Percentiles rank a stretch among this genome's conserved stretches.
phyloP scores from a whole-genome alignment of 2,113 vertebrate species.

The Ageneiosus marmoratus region DNA sequence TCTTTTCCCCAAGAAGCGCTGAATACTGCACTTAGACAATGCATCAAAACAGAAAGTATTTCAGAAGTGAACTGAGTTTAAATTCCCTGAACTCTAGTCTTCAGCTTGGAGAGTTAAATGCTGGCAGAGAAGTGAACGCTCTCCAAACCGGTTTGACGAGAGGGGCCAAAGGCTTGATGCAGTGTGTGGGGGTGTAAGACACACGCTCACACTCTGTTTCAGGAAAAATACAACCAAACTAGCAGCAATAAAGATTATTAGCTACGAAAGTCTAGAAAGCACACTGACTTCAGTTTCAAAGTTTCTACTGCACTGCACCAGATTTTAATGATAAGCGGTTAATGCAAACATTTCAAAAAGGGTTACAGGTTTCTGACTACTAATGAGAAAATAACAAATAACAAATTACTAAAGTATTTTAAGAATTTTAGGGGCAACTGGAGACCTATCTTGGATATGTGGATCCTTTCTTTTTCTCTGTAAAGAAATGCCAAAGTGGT shows the following conservation, averaged over 20 bases:
- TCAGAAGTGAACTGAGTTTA: constrained; percentile 16
- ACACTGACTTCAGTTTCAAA: not conserved
- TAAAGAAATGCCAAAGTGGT: constrained; percentile 30
- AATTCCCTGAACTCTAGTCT: constrained; percentile 36
- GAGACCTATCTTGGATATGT: not conserved
- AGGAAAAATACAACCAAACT: constrained; percentile 44
- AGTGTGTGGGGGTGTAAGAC: constrained; percentile 45
- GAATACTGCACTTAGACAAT: not conserved
- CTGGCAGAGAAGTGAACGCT: constrained; percentile 41
- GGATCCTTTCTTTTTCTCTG: not conserved
- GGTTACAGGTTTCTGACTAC: not conserved
- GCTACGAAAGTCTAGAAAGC: not conserved
- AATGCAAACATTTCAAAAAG: not conserved
- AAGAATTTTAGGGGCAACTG: not conserved
- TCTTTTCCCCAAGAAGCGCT: not conserved
- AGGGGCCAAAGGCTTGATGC: constrained; percentile 50
- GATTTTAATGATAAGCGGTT: not conserved
- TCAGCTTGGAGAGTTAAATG: constrained; percentile 41
- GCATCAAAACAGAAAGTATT: constrained; percentile 25
- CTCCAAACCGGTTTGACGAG: constrained; percentile 58
- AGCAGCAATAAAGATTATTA: constrained; percentile 19
- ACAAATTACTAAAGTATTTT: constrained; percentile 9
- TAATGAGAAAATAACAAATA: not conserved
- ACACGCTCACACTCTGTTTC: constrained; percentile 32
- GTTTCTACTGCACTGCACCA: not conserved